Conservation (phyloP, 30 jellyfish, hydroid and myxozoan species). For the Clytia hemisphaerica region DNA sequence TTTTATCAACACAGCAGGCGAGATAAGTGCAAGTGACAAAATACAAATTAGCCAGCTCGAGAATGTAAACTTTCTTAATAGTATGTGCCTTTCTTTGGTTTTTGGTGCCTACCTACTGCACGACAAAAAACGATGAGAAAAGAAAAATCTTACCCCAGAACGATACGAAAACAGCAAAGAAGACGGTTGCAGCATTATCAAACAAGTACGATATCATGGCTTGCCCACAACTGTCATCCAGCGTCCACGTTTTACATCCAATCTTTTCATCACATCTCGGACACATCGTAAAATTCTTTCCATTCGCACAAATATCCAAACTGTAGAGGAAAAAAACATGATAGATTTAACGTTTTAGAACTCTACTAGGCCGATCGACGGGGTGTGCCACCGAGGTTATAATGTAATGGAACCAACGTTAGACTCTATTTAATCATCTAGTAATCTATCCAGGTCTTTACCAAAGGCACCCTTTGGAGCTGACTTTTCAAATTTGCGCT, state of each 20-base stretch:
- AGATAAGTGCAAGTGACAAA: background rate
- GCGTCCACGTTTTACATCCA: slow-evolving; percentile 95
- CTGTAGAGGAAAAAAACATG: slow-evolving; percentile 22
- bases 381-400: too few species aligned
- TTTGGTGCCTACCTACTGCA: too few species aligned
- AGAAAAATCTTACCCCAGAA: slow-evolving; percentile 82
- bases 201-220: slow-evolving; percentile 95
- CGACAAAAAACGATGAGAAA: too few species aligned
- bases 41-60: background rate
- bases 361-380: too few species aligned
- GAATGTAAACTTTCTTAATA: background rate
- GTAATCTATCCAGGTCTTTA: too few species aligned
- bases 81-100: too few species aligned
- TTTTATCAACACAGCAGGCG: too few species aligned
- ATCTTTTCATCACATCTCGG: slow-evolving; percentile 88
- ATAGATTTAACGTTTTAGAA: too few species aligned
- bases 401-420: too few species aligned
- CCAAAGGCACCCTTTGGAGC: too few species aligned
- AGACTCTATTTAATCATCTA: too few species aligned
- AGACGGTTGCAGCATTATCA: slow-evolving; percentile 97
- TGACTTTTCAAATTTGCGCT: too few species aligned
- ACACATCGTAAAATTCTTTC: slow-evolving; percentile 91
- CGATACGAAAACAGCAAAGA: slow-evolving; percentile 94
- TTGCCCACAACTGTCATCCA: slow-evolving; percentile 84
- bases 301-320: slow-evolving; percentile 61